Conservation (phyloP, 2,113 vertebrate species). For the Myanophis thanlyinensis region DNA sequence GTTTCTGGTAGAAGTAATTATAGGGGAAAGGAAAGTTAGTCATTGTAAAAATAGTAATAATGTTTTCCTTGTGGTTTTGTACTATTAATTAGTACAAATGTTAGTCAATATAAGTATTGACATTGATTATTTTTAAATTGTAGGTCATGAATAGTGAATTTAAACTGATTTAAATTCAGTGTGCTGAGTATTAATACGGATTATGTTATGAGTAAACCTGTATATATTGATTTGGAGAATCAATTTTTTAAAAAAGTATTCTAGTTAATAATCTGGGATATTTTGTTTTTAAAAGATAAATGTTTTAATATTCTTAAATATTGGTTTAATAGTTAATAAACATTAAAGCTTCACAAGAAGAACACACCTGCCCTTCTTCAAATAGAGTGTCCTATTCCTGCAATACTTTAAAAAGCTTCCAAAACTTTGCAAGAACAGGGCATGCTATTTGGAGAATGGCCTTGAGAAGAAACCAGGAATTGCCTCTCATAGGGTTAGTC, state of each 20-base stretch:
- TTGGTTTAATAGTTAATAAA: neutral
- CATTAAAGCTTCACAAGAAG: neutral
- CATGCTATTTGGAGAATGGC: neutral
- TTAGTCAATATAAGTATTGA: too few species aligned
- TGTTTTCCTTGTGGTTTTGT: neutral
- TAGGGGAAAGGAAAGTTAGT: constrained; percentile 21
- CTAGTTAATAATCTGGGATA: neutral
- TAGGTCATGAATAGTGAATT: neutral
- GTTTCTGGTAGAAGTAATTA: neutral
- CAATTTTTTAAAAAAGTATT: neutral
- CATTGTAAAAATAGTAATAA: neutral
- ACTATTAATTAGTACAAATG: too few species aligned
- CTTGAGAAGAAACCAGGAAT: neutral
- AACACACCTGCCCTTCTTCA: neutral
- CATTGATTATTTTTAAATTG: neutral
- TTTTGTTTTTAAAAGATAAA: neutral
- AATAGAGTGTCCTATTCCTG: neutral
- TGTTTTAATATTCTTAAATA: neutral
- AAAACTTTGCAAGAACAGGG: neutral
- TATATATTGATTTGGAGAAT: neutral
- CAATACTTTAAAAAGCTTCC: neutral
- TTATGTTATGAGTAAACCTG: neutral
- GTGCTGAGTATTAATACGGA: neutral
- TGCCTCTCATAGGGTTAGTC: neutral
- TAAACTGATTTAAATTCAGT: neutral